Percentiles rank a stretch among this genome's conserved stretches.
phyloP scores from a whole-genome alignment of 2,113 vertebrate genomes.

The Oriolus oriolus region DNA sequence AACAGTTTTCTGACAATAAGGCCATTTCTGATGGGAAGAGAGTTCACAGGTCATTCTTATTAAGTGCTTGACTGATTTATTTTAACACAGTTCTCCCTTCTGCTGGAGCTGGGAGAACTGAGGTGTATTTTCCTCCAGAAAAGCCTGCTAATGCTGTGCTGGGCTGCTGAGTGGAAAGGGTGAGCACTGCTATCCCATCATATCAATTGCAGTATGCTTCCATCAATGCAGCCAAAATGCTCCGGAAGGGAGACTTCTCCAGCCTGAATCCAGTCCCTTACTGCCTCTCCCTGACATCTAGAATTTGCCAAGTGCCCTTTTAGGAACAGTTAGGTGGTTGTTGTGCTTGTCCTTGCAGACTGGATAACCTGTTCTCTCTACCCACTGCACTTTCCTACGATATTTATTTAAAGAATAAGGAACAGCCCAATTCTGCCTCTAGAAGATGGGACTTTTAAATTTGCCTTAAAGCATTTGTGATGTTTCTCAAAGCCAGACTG shows the following conservation, averaged over 20 bases:
- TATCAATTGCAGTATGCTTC: background rate
- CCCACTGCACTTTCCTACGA: background rate
- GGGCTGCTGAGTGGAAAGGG: background rate
- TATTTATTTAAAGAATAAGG: background rate
- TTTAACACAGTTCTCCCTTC: conserved; percentile 5
- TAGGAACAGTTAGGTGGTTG: background rate
- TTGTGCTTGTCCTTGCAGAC: background rate
- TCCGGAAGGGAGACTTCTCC: background rate
- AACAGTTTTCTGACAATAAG: conserved; percentile 19
- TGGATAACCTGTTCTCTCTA: background rate
- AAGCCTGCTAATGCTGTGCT: background rate
- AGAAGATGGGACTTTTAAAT: background rate
- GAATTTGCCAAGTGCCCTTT: background rate
- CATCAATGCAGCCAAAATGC: background rate
- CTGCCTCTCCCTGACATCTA: background rate
- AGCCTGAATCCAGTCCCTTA: background rate
- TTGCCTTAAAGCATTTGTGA: background rate
- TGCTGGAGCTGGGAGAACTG: background rate
- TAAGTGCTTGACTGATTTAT: conserved; percentile 52
- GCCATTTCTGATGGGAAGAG: conserved; percentile 15
- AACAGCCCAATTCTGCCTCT: background rate
- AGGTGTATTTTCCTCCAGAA: background rate
- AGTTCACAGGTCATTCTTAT: conserved; percentile 49
- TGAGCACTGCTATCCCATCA: background rate
- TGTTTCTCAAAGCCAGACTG: background rate